Base-by-base conservation (phyloP, 2,797 vertebrate genomes). In the Echiichthys vipera region DNA sequence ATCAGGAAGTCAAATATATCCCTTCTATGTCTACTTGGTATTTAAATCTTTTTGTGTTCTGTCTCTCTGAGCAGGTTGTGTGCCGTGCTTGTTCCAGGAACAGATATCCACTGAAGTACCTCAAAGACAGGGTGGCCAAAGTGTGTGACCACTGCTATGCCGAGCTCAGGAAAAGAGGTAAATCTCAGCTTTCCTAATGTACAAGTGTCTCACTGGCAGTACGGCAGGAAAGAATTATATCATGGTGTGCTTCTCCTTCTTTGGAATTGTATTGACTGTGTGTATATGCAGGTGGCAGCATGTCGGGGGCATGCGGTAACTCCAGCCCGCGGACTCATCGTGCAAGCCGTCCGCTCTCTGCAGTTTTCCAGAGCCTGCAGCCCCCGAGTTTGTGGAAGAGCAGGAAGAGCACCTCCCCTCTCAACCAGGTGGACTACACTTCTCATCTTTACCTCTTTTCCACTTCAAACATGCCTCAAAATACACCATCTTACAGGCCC, bases 41-140 rank as follows among this genome's bases (percentile, higher is more conserved):
- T 43, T 6, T 40, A 22, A n/a, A 36, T 32, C 2, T 45, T 22
- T 77, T 22, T 77, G 5, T 5, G 0, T 30, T 46, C 1, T 51
- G 18, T 82, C 13, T 74, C 46, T 74, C 3, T 56, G 65, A 78
- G 54, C 90, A 99, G 98, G 98, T 99, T 53, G 95, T 99, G 76
- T 99, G 98, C 84, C 95, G 97, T 30, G 95, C 96, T 76, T 99
- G 98, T 83, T 99, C 97, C 13, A 94, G 96, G 82, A 98, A 98
- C 93, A 96, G 97, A 93, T 98, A 97, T 86, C 97, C 98, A 9
- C 94, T 99, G 77, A 98, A 96, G 95, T 99, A 99, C 95, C 96
- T 99, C 92, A 98, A 97, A 92, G 96, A 98, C 88, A 92, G 96
- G 57, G 87, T 96, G 91, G 96, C 95, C 73, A 99, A 98, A 95